Base-by-base conservation (phyloP, 35 echinoderm and acorn worm species). In the Ophiothrix spiculata region DNA sequence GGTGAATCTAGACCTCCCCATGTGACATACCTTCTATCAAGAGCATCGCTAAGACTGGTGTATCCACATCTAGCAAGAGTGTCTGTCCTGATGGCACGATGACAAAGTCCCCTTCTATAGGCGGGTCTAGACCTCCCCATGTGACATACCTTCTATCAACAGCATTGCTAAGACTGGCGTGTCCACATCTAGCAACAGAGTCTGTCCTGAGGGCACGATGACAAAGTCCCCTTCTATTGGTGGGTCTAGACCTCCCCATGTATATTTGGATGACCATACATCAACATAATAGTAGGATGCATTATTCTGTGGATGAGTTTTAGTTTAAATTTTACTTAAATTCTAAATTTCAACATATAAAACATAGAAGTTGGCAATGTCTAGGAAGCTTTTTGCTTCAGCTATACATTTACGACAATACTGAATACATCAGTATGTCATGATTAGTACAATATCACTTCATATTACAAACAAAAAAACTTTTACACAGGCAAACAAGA, bases 231-330 rank as follows among this genome's bases (percentile, higher is more conserved):
- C 95, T 37, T 75, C 91, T 40, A 85, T 87, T 46, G 95, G 95
- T 29, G 84, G 87, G 39, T 90, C 79, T 1, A 45, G 12, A 49
- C 64, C 89, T 83, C 89, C 89, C 93, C 93, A 95, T 28, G 93
- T 95, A 38, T 91, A 95, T 23, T 69, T 79, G 4, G 93, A 95
- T 0, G 95, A 97, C 95, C 95, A 97, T 31, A 97, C 91, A 45
- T 97, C 91, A 41, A 97, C 86, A 80, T 97, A 97, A 88, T 86
- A 97, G 74, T 74, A 89, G 29, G 81, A 78, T 33, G 87, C 87
- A 76, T 89, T 89, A 31, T 82, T 78, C 87, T 89, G 33, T 15
- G 11, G 37, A 49, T 49, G 19, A 49, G 19, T n/a, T n/a, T n/a
- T n/a, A n/a, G n/a, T n/a, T n/a, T n/a, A n/a, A n/a, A n/a, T n/a